phyloP scores from a whole-genome alignment of 53 echinoderm and acorn worm genomes.

The Patiria pectinifera region DNA sequence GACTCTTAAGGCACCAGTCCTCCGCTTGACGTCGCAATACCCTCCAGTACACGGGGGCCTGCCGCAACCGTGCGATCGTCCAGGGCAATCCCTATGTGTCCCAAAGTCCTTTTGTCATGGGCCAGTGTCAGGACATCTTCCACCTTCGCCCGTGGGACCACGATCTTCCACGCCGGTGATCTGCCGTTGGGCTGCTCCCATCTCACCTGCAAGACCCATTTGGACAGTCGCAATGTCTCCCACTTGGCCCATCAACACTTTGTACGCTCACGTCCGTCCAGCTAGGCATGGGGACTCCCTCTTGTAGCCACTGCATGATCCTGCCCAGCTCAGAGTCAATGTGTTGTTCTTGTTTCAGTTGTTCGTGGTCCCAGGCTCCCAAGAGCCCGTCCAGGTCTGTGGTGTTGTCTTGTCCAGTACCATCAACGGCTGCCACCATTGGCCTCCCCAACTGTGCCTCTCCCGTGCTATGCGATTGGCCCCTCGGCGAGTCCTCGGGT shows the following conservation, averaged over 20 bases:
- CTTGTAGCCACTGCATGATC: no score
- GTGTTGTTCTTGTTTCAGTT: neutral
- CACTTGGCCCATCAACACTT: neutral
- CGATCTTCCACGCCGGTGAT: neutral
- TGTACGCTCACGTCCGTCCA: neutral
- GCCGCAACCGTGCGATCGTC: neutral
- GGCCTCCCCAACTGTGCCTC: neutral
- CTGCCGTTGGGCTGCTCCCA: neutral
- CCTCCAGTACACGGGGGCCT: constrained; percentile 17
- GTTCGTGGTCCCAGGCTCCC: neutral
- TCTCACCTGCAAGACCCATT: neutral
- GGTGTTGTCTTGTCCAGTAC: neutral
- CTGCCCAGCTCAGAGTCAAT: no score
- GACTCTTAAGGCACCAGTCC: neutral
- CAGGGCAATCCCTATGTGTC: neutral
- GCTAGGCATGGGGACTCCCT: neutral
- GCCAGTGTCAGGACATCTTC: neutral
- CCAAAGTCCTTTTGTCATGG: neutral
- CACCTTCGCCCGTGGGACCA: neutral
- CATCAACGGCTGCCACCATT: neutral
- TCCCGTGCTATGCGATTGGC: neutral
- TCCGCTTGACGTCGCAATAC: neutral
- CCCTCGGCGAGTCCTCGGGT: neutral
- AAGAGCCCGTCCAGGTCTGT: neutral
- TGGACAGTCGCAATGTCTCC: neutral